Conservation (phyloP, 2,888 invertebrate species). For the Spatulosminthurus flaviceps region DNA sequence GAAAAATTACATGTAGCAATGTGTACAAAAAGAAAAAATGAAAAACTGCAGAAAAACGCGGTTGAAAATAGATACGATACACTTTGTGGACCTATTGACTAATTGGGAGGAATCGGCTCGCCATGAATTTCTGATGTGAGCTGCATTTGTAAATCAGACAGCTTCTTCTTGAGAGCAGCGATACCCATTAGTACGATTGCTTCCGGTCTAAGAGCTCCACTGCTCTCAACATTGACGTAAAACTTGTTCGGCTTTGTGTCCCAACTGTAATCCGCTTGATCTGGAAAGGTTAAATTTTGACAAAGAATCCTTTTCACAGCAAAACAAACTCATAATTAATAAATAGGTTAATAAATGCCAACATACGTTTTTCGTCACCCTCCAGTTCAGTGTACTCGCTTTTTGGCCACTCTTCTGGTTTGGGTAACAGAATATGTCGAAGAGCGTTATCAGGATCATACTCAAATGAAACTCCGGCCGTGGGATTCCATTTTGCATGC, state of each 20-base stretch:
- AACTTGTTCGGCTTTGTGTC: slow-evolving; percentile 96
- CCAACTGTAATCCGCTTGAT: slow-evolving; percentile 92
- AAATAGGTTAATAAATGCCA: neutral
- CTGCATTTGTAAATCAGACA: slow-evolving; percentile 93
- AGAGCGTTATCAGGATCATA: slow-evolving; percentile 99
- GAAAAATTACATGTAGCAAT: too few species aligned
- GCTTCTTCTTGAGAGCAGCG: slow-evolving; percentile 90
- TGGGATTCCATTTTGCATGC: slow-evolving; percentile 99
- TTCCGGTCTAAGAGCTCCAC: slow-evolving; percentile 93
- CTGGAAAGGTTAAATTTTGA: slow-evolving; percentile 68
- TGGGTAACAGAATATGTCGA: slow-evolving; percentile 93
- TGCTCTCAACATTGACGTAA: slow-evolving; percentile 95
- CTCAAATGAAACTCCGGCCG: slow-evolving; percentile 97
- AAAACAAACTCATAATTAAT: too few species aligned
- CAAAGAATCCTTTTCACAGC: too few species aligned
- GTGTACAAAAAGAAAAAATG: too few species aligned
- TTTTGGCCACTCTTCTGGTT: slow-evolving; percentile 99
- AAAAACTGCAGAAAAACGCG: too few species aligned
- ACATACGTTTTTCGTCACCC: slow-evolving; percentile 84
- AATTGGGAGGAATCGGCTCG: slow-evolving; percentile 25
- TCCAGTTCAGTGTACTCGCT: slow-evolving; percentile 95
- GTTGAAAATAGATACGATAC: too few species aligned
- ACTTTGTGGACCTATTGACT: slow-evolving; percentile 7
- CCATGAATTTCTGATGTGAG: slow-evolving; percentile 66
- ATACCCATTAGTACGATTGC: slow-evolving; percentile 97